Evolutionary conservation across 1,140 invertebrate genomes (phyloP).

Genomic region (Hermetia illucens): DNA sequence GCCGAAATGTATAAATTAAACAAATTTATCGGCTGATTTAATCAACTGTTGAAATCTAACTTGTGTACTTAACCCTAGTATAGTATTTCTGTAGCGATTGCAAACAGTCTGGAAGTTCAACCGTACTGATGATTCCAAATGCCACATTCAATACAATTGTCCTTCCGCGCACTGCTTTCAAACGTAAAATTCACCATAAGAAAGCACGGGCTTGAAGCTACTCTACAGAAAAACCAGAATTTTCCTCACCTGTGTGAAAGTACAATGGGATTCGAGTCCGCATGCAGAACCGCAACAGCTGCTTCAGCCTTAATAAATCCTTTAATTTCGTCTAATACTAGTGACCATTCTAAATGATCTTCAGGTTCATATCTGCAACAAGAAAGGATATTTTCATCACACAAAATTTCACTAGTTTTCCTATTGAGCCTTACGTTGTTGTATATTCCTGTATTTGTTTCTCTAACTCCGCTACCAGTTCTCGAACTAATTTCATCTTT

Average conservation of each 20-base stretch:
- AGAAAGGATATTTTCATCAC: slow-evolving; percentile 2
- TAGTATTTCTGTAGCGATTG: too few relatives aligned
- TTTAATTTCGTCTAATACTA: slow-evolving; percentile 89
- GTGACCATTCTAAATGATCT: slow-evolving; percentile 90
- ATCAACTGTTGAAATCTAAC: too few relatives aligned
- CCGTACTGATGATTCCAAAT: too few relatives aligned
- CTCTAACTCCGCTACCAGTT: slow-evolving; percentile 82
- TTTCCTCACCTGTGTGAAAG: slow-evolving; percentile 59
- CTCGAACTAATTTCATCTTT: slow-evolving; percentile 85
- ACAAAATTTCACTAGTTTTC: background rate
- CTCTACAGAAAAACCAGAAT: slow-evolving; percentile 1
- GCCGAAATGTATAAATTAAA: too few relatives aligned
- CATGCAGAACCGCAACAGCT: slow-evolving; percentile 72
- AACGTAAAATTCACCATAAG: slow-evolving; percentile 11
- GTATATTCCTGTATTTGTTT: slow-evolving; percentile 89
- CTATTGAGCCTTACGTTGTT: slow-evolving; percentile 40
- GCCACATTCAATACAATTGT: too few relatives aligned
- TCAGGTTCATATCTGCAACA: slow-evolving; percentile 70
- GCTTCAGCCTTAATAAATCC: slow-evolving; percentile 89
- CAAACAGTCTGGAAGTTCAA: too few relatives aligned
- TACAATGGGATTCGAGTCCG: slow-evolving; percentile 68
- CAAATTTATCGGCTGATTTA: too few relatives aligned
- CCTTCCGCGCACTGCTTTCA: too few relatives aligned
- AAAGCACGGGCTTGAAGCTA: slow-evolving; percentile 28
- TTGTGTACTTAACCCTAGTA: too few relatives aligned